Conservation (phyloP, 2,113 vertebrate species). For the Equus quagga region DNA sequence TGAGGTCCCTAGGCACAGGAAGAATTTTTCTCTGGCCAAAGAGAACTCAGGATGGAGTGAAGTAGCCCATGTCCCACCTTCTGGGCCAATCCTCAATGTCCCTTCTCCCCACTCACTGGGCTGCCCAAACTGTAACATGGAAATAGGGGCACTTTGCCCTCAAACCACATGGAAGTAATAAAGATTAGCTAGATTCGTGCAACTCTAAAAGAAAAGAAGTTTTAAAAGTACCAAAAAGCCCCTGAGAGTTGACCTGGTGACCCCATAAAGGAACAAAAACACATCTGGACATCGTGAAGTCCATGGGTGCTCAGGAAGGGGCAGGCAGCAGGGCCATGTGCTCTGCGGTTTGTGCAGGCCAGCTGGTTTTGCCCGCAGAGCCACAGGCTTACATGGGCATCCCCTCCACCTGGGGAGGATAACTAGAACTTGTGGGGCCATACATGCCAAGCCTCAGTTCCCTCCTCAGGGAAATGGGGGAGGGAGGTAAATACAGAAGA, state of each 20-base stretch:
- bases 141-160: neutral
- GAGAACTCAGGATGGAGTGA: neutral
- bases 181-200: neutral
- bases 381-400: neutral
- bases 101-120: neutral
- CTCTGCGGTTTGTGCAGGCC: too few relatives aligned
- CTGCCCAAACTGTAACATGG: neutral
- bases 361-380: neutral
- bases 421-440: too few relatives aligned
- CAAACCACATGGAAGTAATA: neutral
- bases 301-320: neutral
- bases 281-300: neutral
- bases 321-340: fast-evolving
- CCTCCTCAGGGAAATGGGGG: neutral
- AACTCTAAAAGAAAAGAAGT: neutral
- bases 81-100: neutral
- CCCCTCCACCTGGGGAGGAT: neutral
- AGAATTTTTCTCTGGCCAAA: neutral
- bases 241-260: neutral
- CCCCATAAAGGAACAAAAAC: neutral
- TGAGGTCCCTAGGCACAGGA: fast-evolving
- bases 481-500: neutral
- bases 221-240: neutral
- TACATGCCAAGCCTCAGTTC: neutral
- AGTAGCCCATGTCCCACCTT: neutral